A percentile compares a stretch with the other conserved stretches of the same genome.
Evolutionary conservation across 2,113 vertebrate genomes (phyloP).

Genomic region (Corythornis cristatus): DNA sequence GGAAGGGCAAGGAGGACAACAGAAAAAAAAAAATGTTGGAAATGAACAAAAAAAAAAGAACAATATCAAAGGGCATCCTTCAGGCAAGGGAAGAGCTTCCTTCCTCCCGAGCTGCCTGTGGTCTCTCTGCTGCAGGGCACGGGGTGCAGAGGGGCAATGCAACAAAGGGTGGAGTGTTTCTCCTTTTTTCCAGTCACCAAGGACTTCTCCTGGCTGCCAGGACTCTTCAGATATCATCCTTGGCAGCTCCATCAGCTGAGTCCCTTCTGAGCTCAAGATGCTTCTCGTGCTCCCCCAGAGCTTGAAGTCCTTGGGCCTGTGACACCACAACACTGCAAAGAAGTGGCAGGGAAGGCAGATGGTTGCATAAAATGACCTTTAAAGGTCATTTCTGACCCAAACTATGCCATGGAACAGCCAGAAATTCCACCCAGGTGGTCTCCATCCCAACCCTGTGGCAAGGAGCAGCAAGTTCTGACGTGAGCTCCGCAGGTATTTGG

Average conservation of each 20-base stretch:
- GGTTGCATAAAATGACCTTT: neutral
- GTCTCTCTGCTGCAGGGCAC: too few relatives aligned
- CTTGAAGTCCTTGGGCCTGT: too few relatives aligned
- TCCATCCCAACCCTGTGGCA: neutral
- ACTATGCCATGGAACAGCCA: neutral
- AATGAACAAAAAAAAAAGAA: neutral
- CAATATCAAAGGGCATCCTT: neutral
- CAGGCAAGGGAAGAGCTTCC: neutral
- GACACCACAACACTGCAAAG: neutral
- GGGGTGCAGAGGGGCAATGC: too few relatives aligned
- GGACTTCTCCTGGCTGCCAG: too few relatives aligned
- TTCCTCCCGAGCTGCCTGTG: neutral
- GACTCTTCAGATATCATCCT: too few relatives aligned
- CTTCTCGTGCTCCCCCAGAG: neutral
- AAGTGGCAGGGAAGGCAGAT: neutral
- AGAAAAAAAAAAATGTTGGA: neutral
- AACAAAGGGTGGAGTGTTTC: too few relatives aligned
- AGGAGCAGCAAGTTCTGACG: neutral
- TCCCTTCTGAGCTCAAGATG: too few relatives aligned
- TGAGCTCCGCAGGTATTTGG: slow-evolving; percentile 50
- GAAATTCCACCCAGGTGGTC: accelerated
- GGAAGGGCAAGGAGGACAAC: neutral
- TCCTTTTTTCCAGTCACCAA: too few relatives aligned
- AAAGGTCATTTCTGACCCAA: neutral
- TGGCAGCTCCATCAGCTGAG: too few relatives aligned